Base-by-base conservation (phyloP, 2,888 invertebrate genomes). In the Ectemnius cavifrons region DNA sequence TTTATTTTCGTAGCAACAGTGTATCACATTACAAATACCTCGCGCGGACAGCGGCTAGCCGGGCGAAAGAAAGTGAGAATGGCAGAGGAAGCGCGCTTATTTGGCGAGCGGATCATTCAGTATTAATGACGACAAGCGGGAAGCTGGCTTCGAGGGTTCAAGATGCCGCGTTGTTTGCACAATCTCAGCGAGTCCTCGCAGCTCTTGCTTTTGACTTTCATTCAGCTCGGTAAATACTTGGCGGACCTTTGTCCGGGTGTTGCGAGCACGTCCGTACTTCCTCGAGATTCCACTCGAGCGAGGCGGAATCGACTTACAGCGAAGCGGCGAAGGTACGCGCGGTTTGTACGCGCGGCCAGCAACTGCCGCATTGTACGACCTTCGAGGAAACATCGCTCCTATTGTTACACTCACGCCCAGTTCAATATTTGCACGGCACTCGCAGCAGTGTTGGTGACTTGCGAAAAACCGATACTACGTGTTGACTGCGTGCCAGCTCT, bases 91-190 rank as follows among this genome's bases (percentile, higher is more conserved):
- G 56, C 66, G 46, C 45, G 78, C 61, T 72, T 80, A 75, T 75
- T 81, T 74, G 67, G 71, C 71, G 77, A 71, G 52, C 71, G 73
- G 78, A 83, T 83, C 82, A 84, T 82, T 76, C 76, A 72, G 80
- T 76, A 78, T 83, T 84, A 84, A 82, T 84, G 84, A 84, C 75
- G 84, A 77, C 72, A 37, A 80, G 79, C 78, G 63, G 82, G 74
- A 37, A 74, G 80, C 73, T 76, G 68, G 67, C 74, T 74, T 77
- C 67, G 80, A 75, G 37, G 37, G 64, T 75, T 72, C 63, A 73
- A 75, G 79, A 73, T 72, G 72, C 45, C 65, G 58, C 65, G 52
- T 71, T 83, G 74, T 83, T 84, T 83, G 74, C 71, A 72, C 78
- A 72, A 77, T 78, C 82, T 75, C 74, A 6, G 14, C 52, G 52